Conservation (phyloP, 2,113 vertebrate species). For the Holacanthus passer region DNA sequence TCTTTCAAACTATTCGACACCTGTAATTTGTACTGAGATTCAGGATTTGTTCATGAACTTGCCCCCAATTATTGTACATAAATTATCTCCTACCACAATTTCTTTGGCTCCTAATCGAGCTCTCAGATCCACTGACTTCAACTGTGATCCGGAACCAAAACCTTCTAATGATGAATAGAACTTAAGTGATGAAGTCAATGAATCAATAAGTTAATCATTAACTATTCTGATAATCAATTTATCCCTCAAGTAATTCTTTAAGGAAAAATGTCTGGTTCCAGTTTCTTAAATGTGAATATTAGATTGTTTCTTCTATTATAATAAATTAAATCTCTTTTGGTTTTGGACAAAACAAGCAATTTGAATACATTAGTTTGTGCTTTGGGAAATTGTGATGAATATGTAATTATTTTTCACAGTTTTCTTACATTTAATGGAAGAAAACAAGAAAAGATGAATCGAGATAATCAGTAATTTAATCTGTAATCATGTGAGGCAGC, state of each 20-base stretch:
- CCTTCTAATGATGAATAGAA: neutral
- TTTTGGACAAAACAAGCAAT: neutral
- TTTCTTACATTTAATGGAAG: neutral
- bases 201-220: neutral
- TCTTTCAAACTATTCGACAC: constrained; percentile 13
- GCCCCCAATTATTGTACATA: neutral
- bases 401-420: too few species aligned
- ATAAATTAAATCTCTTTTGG: neutral
- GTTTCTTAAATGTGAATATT: neutral
- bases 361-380: neutral
- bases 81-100: neutral
- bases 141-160: neutral
- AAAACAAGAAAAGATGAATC: neutral
- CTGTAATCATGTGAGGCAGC: neutral
- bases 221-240: neutral
- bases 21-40: constrained; percentile 45
- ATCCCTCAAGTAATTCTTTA: neutral
- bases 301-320: neutral
- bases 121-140: neutral
- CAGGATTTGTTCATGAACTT: constrained; percentile 1
- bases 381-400: neutral
- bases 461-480: neutral
- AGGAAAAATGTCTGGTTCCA: too few species aligned
- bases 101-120: neutral
- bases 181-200: too few species aligned